A percentile compares a stretch with the other conserved stretches of the same genome.
Conservation (phyloP, 2,113 vertebrate species). For the Sorex fumeus region DNA sequence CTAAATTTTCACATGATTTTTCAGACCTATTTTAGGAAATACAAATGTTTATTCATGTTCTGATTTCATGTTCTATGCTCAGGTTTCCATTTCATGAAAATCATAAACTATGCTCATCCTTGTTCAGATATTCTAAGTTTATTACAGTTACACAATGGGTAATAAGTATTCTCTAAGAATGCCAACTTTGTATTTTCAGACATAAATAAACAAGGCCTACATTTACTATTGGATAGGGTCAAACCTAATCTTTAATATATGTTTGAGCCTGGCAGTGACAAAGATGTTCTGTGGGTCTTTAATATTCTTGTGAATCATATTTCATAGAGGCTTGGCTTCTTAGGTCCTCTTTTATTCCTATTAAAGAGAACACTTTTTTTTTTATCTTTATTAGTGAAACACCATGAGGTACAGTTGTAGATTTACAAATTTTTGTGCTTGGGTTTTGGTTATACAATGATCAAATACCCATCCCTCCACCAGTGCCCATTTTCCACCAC, state of each 20-base stretch:
- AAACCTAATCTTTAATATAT: conserved; percentile 52
- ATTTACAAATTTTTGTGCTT: too few species aligned
- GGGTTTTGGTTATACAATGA: too few species aligned
- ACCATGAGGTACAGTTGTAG: too few species aligned
- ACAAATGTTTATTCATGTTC: conserved; percentile 20
- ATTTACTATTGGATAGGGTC: conserved; percentile 41
- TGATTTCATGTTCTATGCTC: conserved; percentile 42
- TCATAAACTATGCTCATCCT: conserved; percentile 41
- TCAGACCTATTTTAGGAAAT: conserved; percentile 41
- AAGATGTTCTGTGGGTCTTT: conserved; percentile 20
- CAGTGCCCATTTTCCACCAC: too few species aligned
- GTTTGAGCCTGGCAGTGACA: background rate
- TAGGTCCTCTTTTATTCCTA: conserved; percentile 7
- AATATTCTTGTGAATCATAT: conserved; percentile 40
- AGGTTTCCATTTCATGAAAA: conserved; percentile 62
- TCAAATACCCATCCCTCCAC: too few species aligned
- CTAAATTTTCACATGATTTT: conserved; percentile 44
- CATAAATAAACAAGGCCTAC: background rate
- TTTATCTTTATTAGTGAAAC: too few species aligned
- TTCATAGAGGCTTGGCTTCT: conserved; percentile 50
- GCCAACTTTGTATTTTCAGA: conserved; percentile 57
- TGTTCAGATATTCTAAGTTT: conserved; percentile 57
- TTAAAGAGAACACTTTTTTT: conserved; percentile 54
- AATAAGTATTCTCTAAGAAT: conserved; percentile 45
- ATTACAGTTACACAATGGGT: conserved; percentile 47